These are phyloP conservation scores for Drosophila sturtevanti DNA, from an alignment of 1,140 invertebrate species.

Conservation along the genomic window DNA sequence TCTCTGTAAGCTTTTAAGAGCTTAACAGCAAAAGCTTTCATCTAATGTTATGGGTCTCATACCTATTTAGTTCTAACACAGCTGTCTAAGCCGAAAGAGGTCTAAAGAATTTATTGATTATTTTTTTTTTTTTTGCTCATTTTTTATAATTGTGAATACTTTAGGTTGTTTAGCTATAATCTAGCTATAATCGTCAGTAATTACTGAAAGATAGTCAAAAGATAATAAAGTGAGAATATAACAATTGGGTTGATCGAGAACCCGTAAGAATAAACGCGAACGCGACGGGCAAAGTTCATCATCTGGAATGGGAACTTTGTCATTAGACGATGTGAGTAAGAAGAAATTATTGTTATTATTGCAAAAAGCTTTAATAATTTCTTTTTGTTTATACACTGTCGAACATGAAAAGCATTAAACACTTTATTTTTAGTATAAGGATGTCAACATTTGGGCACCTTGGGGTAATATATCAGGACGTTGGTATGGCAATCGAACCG, in stretches of 20 bases:
- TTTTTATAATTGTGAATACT: too few species aligned
- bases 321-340: conserved; percentile 55
- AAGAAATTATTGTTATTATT: too few species aligned
- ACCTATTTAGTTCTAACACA: conserved; percentile 1
- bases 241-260: neutral
- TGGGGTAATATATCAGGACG: conserved; percentile 88
- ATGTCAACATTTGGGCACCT: conserved; percentile 85
- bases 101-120: neutral
- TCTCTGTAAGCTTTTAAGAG: neutral
- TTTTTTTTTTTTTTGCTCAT: too few species aligned
- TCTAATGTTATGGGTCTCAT: too few species aligned
- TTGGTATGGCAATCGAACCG: conserved; percentile 86
- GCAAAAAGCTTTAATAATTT: neutral
- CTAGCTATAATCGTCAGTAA: conserved; percentile 2
- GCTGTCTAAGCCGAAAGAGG: neutral
- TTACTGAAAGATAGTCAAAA: conserved; percentile 15
- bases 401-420: neutral
- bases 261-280: neutral
- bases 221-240: conserved; percentile 12
- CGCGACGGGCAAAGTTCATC: conserved; percentile 27
- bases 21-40: conserved; percentile 2
- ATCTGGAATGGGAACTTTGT: conserved; percentile 50
- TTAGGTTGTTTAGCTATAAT: neutral
- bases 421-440: conserved; percentile 76
- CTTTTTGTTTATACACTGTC: conserved; percentile 2